Percentiles rank a stretch among this genome's conserved stretches.
Evolutionary conservation across 2,888 invertebrate genomes (phyloP).

Genomic region (Tyria jacobaeae): DNA sequence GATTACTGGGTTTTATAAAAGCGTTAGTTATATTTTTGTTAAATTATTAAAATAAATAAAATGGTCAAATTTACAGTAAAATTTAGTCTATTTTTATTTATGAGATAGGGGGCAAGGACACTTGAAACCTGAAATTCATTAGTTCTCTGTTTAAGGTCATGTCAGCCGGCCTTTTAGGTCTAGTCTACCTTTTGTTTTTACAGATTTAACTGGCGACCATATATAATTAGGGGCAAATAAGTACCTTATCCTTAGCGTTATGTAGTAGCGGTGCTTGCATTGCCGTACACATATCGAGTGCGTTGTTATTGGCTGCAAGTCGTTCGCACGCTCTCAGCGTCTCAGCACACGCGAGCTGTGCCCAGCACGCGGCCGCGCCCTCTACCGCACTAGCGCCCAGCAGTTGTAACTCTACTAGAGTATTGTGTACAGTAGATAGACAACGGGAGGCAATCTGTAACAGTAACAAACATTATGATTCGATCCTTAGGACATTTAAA

Average conservation of each 20-base stretch:
- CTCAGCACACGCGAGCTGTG: conserved; percentile 96
- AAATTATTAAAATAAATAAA: too few relatives aligned
- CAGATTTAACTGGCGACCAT: too few relatives aligned
- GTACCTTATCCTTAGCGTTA: conserved; percentile 91
- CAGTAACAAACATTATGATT: background rate
- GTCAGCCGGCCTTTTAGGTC: too few relatives aligned
- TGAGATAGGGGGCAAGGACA: too few relatives aligned
- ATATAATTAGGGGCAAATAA: background rate
- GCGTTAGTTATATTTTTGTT: too few relatives aligned
- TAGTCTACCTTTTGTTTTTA: too few relatives aligned
- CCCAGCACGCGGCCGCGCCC: conserved; percentile 97
- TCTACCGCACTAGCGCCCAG: conserved; percentile 92
- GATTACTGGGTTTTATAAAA: too few relatives aligned
- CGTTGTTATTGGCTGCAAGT: conserved; percentile 87
- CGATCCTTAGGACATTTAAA: too few relatives aligned
- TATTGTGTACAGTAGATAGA: conserved; percentile 95
- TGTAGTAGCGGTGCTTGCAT: conserved; percentile 94
- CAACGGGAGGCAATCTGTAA: conserved; percentile 93
- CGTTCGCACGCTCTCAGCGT: conserved; percentile 93
- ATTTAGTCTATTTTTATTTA: too few relatives aligned
- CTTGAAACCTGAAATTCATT: too few relatives aligned
- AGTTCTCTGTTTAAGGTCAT: too few relatives aligned
- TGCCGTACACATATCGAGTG: conserved; percentile 91
- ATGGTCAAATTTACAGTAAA: too few relatives aligned
- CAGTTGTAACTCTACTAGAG: conserved; percentile 93